Evolutionary conservation across 1,140 invertebrate genomes (phyloP).

Genomic region (Drosophila funebris): DNA sequence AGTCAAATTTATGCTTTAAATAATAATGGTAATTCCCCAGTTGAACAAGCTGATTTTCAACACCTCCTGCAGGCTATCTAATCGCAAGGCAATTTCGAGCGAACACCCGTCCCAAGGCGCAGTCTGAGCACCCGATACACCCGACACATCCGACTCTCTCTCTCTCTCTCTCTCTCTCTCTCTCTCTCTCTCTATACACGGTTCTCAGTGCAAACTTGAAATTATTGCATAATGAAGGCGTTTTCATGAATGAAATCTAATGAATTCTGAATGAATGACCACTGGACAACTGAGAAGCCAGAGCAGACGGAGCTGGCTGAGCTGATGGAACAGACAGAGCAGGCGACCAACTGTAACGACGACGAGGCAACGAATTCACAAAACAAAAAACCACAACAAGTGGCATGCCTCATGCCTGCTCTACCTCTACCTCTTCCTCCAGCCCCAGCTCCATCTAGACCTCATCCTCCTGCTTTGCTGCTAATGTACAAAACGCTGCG

Average conservation of each 20-base stretch:
- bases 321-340: not conserved
- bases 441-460: not conserved
- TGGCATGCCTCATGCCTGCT: constrained; percentile 14
- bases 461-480: not conserved
- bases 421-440: constrained; percentile 12
- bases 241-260: constrained; percentile 83
- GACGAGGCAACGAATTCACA: constrained; percentile 8
- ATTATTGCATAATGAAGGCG: constrained; percentile 79
- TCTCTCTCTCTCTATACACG: no score
- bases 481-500: constrained; percentile 79
- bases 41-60: constrained; percentile 74
- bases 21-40: constrained; percentile 80
- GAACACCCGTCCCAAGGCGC: constrained; percentile 13
- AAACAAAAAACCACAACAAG: constrained; percentile 44
- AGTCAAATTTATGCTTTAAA: constrained; percentile 59
- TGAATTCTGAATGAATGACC: constrained; percentile 79
- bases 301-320: not conserved
- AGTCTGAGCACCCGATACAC: not conserved
- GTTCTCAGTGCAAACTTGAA: constrained; percentile 6
- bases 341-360: constrained; percentile 35
- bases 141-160: no score
- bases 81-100: constrained; percentile 73
- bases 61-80: constrained; percentile 78
- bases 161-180: no score
- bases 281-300: constrained; percentile 11